Evolutionary conservation across 2,888 invertebrate species (phyloP), one percentile per base, ranked within the genome.

Genomic region (Hydraecia micacea): DNA sequence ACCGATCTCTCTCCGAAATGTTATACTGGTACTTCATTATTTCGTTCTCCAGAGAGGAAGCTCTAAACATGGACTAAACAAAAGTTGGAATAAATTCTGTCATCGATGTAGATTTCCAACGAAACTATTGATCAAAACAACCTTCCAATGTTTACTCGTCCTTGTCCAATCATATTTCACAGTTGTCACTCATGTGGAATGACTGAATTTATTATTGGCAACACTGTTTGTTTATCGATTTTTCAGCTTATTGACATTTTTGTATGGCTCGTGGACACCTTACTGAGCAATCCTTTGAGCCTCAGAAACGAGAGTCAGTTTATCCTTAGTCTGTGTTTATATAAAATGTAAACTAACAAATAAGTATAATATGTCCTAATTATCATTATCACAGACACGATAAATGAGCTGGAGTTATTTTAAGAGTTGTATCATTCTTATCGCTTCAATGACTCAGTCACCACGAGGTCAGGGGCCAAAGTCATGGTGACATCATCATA

Each of bases 381-480:
- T 90, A 87, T 81, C 83, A 86, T 89, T 90, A 87, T 81, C 83
- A 77, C 73, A 55, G 39, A 25, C 73, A 63, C 66, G 88, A 84
- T 87, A 89, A 87, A 82, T 65, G 58, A 73, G 73, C 18, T 42
- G 55, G 52, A 68, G 82, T 84, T 89, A 90, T 89, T 91, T 89
- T 74, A 75, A 84, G 86, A 81, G 77, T 84, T 87, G 83, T 88
- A 89, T 90, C 88, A 88, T 79, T 89, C 85, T 90, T 90, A 92
- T 91, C 90, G 84, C 79, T 79, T 79, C 79, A 78, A 79, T 91
- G 89, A 90, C 86, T 91, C 89, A 90, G 88, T 89, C 77, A 72
- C 77, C 81, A 77, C 81, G 84, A 90, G 90, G 91, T 90, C 89
- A 90, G 84, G 86, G 91, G 91, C 89, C 91, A 86, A 84, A 87